Base-by-base conservation (phyloP, 2,113 vertebrate species). In the Lutjanus erythropterus region DNA sequence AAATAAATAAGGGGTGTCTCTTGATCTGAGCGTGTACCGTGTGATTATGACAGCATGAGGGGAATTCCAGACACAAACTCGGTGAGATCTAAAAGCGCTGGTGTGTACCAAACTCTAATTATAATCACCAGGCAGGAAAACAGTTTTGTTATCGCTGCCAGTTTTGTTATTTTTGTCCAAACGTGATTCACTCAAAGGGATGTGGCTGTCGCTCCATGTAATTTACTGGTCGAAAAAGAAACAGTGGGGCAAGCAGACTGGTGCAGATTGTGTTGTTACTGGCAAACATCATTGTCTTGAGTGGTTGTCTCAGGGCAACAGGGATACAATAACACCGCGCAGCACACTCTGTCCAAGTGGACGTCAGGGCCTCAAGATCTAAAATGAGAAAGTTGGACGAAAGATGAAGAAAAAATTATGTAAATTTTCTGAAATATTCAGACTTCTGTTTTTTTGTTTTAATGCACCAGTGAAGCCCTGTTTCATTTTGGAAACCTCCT, bases 151-250 rank as follows among this genome's bases (percentile, higher is more conserved):
- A 89, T 88, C 72, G 5, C 35, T 82, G 78, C 82, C 89, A 85
- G 87, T 81, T 84, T 64, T 80, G 68, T 86, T 89, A 93, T 92
- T 92, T 93, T 69, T 70, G 62, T 86, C 71, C 74, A 84, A 89
- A 83, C 29, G 46, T 88, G 89, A 90, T 88, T 90, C 78, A 84
- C 49, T 89, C 80, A 86, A 74, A 91, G 67, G 72, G 27, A 53
- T 89, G 89, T 29, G 82, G 90, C 78, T 65, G 86, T 71, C 3
- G 29, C 70, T 75, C 81, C 64, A 62, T 93, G 81, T 89, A 88
- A 93, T 94, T 92, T 90, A 78, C 80, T 85, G 80, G 81, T 80
- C 62, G 81, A 81, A 88, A 86, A 81, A 81, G 75, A 84, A 74
- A 76, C 74, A 74, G 62, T 55, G 61, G 73, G 67, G 66, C 66